phyloP scores from a whole-genome alignment of 2,113 vertebrate genomes.

The Ochotona curzoniae region DNA sequence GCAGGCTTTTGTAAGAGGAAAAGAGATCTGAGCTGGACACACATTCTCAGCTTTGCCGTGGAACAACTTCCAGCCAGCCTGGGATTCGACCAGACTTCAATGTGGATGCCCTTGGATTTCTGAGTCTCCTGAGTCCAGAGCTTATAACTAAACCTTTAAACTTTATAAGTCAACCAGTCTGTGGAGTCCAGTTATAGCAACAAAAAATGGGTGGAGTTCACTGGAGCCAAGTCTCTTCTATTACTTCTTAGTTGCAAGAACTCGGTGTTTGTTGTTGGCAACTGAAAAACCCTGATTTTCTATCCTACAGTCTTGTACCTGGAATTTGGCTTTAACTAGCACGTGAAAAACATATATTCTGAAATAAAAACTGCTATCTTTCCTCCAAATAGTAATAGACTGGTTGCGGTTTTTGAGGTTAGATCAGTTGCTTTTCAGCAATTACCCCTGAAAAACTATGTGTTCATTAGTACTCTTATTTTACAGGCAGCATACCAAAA shows the following conservation, averaged over 20 bases:
- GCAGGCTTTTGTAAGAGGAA: background rate
- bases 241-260: slow-evolving; percentile 6
- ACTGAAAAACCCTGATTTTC: background rate
- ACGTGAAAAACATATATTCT: background rate
- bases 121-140: background rate
- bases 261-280: background rate
- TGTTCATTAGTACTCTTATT: background rate
- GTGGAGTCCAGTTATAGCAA: background rate
- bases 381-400: background rate
- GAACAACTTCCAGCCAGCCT: background rate
- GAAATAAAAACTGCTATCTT: slow-evolving; percentile 1
- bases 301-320: background rate
- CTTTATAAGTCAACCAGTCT: background rate
- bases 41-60: background rate
- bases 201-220: background rate
- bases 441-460: background rate
- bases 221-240: background rate
- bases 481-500: slow-evolving; percentile 15
- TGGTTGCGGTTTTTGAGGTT: slow-evolving; percentile 27
- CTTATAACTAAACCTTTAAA: background rate
- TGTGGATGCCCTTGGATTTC: background rate
- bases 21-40: background rate
- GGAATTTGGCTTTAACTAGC: background rate
- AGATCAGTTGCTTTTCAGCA: background rate
- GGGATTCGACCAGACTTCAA: background rate